Conservation (phyloP, 2,888 invertebrate genomes). For the Blastobasis lacticolella region DNA sequence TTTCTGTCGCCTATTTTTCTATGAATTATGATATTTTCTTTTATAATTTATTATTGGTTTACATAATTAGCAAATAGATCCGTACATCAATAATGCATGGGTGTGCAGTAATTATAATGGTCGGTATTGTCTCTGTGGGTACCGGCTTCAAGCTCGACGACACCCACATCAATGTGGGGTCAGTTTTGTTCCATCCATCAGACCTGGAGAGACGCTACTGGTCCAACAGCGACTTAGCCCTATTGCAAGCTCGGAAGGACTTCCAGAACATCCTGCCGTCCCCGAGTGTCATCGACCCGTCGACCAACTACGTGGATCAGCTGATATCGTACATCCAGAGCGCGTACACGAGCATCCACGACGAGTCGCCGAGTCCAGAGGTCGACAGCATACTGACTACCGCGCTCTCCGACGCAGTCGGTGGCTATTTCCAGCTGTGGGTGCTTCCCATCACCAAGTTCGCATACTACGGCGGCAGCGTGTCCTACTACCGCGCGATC, state of each 20-base stretch:
- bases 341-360: conserved; percentile 33
- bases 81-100: conserved; percentile 26
- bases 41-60: conserved; percentile 44
- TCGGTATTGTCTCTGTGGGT: conserved; percentile 2
- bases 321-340: conserved; percentile 39
- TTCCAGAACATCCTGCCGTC: conserved; percentile 46
- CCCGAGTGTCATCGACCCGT: conserved; percentile 22
- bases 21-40: conserved; percentile 19
- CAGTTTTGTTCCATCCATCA: conserved; percentile 38
- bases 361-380: conserved; percentile 24
- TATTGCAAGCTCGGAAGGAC: conserved; percentile 39
- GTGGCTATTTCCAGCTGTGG: conserved; percentile 76
- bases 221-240: conserved; percentile 29
- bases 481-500: conserved; percentile 69
- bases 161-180: conserved; percentile 40
- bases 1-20: conserved; percentile 35
- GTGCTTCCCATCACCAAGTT: conserved; percentile 75
- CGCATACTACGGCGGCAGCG: conserved; percentile 76
- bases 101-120: conserved; percentile 20
- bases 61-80: conserved; percentile 13
- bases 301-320: conserved; percentile 31
- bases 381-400: conserved; percentile 33
- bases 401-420: conserved; percentile 66
- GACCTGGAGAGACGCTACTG: conserved; percentile 36
- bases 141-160: neutral